These are phyloP conservation scores for Rhipidura dahli DNA, from an alignment of 2,113 vertebrate genomes.

Conservation along the genomic window DNA sequence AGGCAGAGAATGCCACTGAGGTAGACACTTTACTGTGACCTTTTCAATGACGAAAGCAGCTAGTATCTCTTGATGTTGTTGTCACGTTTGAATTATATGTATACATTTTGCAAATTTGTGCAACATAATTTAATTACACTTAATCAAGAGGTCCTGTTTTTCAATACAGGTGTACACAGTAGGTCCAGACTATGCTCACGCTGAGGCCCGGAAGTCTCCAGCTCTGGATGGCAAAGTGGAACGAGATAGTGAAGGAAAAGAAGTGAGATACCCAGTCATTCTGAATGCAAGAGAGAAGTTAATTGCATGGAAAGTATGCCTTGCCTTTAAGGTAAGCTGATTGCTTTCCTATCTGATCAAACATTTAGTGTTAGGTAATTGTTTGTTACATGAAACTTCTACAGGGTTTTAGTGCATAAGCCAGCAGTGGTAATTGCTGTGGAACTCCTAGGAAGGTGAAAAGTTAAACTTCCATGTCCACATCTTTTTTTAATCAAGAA, in stretches of 20 bases:
- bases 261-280: slow-evolving; percentile 90
- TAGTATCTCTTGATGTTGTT: neutral
- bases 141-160: neutral
- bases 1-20: neutral
- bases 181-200: slow-evolving; percentile 89
- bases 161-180: slow-evolving; percentile 85
- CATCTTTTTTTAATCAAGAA: neutral
- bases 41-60: neutral
- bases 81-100: neutral
- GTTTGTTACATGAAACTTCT: neutral
- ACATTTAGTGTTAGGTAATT: neutral
- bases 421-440: neutral
- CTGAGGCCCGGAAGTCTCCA: slow-evolving; percentile 89
- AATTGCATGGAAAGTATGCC: slow-evolving; percentile 92
- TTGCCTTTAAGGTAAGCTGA: slow-evolving; percentile 86
- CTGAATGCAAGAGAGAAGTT: slow-evolving; percentile 89
- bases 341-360: neutral
- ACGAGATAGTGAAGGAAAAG: slow-evolving; percentile 88
- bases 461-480: neutral
- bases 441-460: neutral
- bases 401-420: neutral
- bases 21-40: neutral
- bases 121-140: neutral
- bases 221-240: slow-evolving; percentile 90
- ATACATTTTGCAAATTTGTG: neutral